Conservation (phyloP, 2,888 invertebrate genomes). For the Acanthoscelides obtectus region DNA sequence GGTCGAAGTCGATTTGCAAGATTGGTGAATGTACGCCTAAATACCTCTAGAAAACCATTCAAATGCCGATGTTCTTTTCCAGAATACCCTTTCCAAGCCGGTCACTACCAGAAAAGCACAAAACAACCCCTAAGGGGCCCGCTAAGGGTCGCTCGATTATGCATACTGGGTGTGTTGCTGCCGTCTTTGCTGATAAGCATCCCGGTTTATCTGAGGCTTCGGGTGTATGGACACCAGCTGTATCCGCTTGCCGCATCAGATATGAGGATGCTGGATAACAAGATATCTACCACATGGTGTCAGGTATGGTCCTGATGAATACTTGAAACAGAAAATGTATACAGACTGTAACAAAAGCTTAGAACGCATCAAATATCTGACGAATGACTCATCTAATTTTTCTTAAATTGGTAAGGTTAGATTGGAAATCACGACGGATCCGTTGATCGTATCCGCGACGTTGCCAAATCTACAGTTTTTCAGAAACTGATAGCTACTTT, state of each 20-base stretch:
- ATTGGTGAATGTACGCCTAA: no score
- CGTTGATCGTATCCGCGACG: no score
- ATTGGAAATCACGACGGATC: no score
- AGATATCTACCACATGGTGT: conserved; percentile 75
- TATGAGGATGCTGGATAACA: conserved; percentile 68
- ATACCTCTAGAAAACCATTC: no score
- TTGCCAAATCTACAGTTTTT: no score
- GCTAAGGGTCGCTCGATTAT: conserved; percentile 56
- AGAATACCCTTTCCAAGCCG: conserved; percentile 33
- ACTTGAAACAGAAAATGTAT: no score
- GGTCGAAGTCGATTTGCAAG: no score
- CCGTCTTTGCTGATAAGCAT: conserved; percentile 63
- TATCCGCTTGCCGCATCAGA: conserved; percentile 73
- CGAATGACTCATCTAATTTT: no score
- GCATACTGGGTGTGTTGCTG: conserved; percentile 60
- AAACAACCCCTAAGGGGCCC: conserved; percentile 48
- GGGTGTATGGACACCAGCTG: conserved; percentile 64
- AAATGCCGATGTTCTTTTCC: conserved; percentile 20
- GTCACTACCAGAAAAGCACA: conserved; percentile 25
- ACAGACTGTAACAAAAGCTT: no score
- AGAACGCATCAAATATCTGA: no score
- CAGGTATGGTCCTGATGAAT: conserved; percentile 60
- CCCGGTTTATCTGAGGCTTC: conserved; percentile 67
- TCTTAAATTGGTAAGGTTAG: no score
- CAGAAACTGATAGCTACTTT: no score